These are phyloP conservation scores for Psittacula derbiana DNA, from an alignment of 2,797 vertebrate genomes.

Conservation along the genomic window DNA sequence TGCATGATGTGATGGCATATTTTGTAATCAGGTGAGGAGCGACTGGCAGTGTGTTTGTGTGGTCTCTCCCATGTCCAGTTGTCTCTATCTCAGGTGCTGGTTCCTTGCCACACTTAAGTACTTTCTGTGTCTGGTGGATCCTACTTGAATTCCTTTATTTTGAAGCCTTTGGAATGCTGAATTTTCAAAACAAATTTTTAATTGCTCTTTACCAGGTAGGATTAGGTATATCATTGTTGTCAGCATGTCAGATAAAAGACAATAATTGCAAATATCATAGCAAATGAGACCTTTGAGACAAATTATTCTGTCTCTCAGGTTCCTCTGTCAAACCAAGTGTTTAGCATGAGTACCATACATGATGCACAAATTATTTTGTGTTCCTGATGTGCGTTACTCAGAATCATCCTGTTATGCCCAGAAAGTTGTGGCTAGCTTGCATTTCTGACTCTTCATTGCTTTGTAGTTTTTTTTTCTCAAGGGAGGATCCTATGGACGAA, in stretches of 20 bases:
- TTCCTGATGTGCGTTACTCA: neutral
- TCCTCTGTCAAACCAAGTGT: neutral
- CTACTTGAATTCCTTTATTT: neutral
- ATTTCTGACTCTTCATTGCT: neutral
- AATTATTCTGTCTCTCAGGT: neutral
- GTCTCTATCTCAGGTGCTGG: fast-evolving
- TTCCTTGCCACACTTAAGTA: neutral
- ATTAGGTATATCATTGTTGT: neutral
- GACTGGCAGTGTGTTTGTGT: neutral
- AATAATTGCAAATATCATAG: constrained; percentile 5
- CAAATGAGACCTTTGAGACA: neutral
- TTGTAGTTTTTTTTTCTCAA: neutral
- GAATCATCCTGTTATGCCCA: neutral
- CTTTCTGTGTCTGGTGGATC: neutral
- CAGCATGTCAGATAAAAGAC: neutral
- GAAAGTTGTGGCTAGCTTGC: neutral
- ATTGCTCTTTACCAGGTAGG: neutral
- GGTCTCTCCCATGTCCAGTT: neutral
- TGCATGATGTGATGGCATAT: neutral
- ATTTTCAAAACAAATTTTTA: neutral
- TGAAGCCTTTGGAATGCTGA: neutral
- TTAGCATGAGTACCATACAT: neutral
- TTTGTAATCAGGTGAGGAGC: neutral
- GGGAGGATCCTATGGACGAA: neutral
- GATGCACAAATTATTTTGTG: neutral